Evolutionary conservation across 92 coral and sea anemone species (phyloP).

Genomic region (Paramuricea clavata): DNA sequence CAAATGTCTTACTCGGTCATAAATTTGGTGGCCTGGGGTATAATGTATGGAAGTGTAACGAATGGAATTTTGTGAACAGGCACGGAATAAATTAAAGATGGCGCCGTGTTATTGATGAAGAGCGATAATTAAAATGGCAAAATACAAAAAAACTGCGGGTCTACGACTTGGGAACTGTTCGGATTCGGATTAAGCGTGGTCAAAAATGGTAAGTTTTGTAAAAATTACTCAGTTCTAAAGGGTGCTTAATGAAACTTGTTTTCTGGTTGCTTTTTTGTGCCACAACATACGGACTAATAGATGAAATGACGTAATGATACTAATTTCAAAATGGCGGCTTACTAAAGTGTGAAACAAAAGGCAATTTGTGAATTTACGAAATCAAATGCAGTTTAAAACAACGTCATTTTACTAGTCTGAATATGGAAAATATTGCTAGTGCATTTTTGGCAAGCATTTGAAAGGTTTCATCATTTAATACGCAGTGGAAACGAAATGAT

Average conservation of each 20-base stretch:
- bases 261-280: constrained; percentile 11
- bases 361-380: too few species aligned
- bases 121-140: background rate
- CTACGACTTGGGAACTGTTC: constrained; percentile 2
- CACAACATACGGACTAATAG: constrained; percentile 22
- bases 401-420: too few species aligned
- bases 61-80: constrained; percentile 3
- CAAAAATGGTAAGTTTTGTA: constrained; percentile 8
- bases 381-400: too few species aligned
- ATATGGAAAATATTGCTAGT: too few species aligned
- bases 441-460: too few species aligned
- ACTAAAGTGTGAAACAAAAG: too few species aligned
- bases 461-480: too few species aligned
- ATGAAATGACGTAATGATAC: too few species aligned
- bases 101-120: background rate
- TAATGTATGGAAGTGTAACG: background rate
- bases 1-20: constrained; percentile 12
- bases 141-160: background rate
- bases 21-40: background rate
- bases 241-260: constrained; percentile 15
- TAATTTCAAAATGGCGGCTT: too few species aligned
- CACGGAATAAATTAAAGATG: constrained; percentile 28
- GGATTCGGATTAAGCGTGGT: constrained; percentile 29
- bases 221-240: background rate
- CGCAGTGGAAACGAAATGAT: too few species aligned